These are phyloP conservation scores for Erebia ligea DNA, from an alignment of 2,888 invertebrate species.

Conservation along the genomic window DNA sequence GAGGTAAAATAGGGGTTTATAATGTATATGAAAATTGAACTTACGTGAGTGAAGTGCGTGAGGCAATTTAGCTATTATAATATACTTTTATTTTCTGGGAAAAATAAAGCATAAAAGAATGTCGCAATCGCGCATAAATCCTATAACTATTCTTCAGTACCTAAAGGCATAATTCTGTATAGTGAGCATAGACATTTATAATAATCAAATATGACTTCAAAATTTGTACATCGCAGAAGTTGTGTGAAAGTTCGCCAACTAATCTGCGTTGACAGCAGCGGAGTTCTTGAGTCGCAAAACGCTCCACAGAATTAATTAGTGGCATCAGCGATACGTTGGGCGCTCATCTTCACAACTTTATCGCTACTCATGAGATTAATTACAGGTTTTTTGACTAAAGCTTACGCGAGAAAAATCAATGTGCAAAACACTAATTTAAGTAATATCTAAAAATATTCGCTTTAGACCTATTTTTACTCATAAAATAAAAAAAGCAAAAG, in stretches of 20 bases:
- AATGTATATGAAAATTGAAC: too few relatives aligned
- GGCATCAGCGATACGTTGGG: conserved; percentile 12
- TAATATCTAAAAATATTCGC: too few relatives aligned
- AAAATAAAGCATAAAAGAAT: too few relatives aligned
- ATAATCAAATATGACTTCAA: conserved; percentile 29
- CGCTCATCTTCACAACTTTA: not conserved
- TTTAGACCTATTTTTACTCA: too few relatives aligned
- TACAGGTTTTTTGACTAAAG: not conserved
- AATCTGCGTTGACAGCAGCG: conserved; percentile 24
- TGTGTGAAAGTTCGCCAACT: conserved; percentile 29
- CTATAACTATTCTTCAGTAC: not conserved
- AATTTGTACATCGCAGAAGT: conserved; percentile 36
- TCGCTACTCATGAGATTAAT: conserved; percentile 1
- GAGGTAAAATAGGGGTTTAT: too few relatives aligned
- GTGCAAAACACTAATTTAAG: too few relatives aligned
- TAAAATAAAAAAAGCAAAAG: too few relatives aligned
- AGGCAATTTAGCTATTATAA: too few relatives aligned
- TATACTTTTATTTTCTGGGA: too few relatives aligned
- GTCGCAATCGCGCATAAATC: not conserved
- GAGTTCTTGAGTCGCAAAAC: conserved; percentile 27
- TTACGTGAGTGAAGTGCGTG: too few relatives aligned
- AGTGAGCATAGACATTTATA: not conserved
- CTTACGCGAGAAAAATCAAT: not conserved
- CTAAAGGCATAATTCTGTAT: not conserved
- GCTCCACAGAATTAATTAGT: conserved; percentile 33